A percentile compares a stretch with the other conserved stretches of the same genome.
Evolutionary conservation across 2,888 invertebrate species (phyloP).

Genomic region (Alitta virens): DNA sequence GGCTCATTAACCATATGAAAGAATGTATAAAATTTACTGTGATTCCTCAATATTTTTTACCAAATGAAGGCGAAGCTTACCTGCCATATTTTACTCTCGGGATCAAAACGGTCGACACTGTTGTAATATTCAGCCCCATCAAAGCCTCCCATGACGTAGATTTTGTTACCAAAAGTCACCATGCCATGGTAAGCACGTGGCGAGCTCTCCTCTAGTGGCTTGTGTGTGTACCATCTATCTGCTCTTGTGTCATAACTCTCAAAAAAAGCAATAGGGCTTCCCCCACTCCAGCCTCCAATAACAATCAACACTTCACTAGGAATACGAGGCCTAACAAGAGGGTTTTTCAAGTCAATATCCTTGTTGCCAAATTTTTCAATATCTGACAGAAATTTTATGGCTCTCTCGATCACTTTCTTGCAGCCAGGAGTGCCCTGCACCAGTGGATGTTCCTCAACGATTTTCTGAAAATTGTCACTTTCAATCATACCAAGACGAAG

Average conservation of each 20-base stretch:
- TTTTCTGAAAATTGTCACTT: not conserved
- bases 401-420: not conserved
- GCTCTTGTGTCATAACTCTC: slow-evolving; percentile 61
- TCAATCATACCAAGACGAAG: not conserved
- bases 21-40: too few relatives aligned
- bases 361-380: slow-evolving; percentile 12
- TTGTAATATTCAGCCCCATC: slow-evolving; percentile 58
- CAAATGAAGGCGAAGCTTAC: too few relatives aligned
- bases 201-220: slow-evolving; percentile 65
- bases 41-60: too few relatives aligned
- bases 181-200: slow-evolving; percentile 78
- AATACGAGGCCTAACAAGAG: slow-evolving; percentile 67
- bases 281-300: slow-evolving; percentile 62
- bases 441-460: not conserved
- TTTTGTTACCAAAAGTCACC: slow-evolving; percentile 45
- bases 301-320: slow-evolving; percentile 55
- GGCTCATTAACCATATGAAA: too few relatives aligned
- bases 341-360: slow-evolving; percentile 51
- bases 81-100: slow-evolving; percentile 26
- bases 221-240: slow-evolving; percentile 72
- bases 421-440: not conserved
- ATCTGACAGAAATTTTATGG: slow-evolving; percentile 1
- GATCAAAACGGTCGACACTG: slow-evolving; percentile 53
- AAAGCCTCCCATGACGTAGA: slow-evolving; percentile 61
- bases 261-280: slow-evolving; percentile 62